phyloP scores from a whole-genome alignment of 1,140 invertebrate species.

The Drosophila baimaii region DNA sequence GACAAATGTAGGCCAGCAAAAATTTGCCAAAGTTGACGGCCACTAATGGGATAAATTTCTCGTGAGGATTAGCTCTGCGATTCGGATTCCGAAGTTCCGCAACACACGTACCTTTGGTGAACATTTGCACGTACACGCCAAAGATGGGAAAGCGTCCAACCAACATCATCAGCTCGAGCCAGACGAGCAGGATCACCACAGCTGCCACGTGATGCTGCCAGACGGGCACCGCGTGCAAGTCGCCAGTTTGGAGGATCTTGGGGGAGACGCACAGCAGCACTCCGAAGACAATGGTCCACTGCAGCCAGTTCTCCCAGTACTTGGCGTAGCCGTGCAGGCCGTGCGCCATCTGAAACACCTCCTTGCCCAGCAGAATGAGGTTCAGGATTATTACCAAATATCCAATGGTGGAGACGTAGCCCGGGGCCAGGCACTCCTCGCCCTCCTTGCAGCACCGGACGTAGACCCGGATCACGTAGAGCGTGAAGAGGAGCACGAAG shows the following conservation, averaged over 20 bases:
- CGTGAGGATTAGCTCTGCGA: not conserved
- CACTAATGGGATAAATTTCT: slow-evolving; percentile 84
- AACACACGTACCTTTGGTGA: slow-evolving; percentile 87
- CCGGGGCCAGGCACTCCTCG: slow-evolving; percentile 84
- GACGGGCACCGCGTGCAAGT: slow-evolving; percentile 73
- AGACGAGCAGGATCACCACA: slow-evolving; percentile 90
- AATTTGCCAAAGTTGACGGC: slow-evolving; percentile 93
- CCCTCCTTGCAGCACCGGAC: slow-evolving; percentile 80
- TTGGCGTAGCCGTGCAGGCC: slow-evolving; percentile 89
- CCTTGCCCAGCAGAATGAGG: slow-evolving; percentile 87
- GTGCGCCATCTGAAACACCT: slow-evolving; percentile 90
- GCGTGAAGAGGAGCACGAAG: slow-evolving; percentile 90
- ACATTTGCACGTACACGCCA: slow-evolving; percentile 94
- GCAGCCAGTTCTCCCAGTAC: slow-evolving; percentile 93
- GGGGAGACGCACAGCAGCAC: slow-evolving; percentile 87
- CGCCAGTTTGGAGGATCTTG: slow-evolving; percentile 57
- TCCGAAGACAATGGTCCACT: slow-evolving; percentile 90
- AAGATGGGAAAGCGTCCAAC: slow-evolving; percentile 93
- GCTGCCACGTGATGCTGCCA: slow-evolving; percentile 93
- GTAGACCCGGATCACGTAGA: slow-evolving; percentile 87
- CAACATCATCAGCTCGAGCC: slow-evolving; percentile 93
- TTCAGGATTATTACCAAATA: slow-evolving; percentile 87
- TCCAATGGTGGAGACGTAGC: slow-evolving; percentile 85
- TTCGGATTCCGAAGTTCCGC: not conserved
- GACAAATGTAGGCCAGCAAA: slow-evolving; percentile 90